Conservation (phyloP, 1,140 invertebrate species). For the Zaprionus ghesquierei region DNA sequence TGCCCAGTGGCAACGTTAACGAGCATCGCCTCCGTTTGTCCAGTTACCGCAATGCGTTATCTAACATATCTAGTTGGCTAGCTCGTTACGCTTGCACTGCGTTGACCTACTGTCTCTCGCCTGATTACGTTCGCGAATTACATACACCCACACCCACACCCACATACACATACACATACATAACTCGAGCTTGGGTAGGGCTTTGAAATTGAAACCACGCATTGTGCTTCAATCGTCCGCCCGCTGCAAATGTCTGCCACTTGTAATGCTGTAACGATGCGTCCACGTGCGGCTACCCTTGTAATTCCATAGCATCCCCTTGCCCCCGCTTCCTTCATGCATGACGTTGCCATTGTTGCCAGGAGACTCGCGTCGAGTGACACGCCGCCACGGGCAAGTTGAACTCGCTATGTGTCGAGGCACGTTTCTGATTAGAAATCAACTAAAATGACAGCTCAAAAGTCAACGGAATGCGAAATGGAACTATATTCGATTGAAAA, state of each 20-base stretch:
- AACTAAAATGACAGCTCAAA: constrained; percentile 34
- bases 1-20: not conserved
- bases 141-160: too few species aligned
- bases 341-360: constrained; percentile 32
- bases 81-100: not conserved
- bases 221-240: constrained; percentile 36
- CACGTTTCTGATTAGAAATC: constrained; percentile 50
- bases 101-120: not conserved
- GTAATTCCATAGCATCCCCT: not conserved
- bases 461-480: not conserved
- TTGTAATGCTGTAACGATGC: constrained; percentile 15
- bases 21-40: not conserved
- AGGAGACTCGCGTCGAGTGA: not conserved
- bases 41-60: not conserved
- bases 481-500: not conserved
- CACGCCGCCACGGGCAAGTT: constrained; percentile 4
- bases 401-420: constrained; percentile 28
- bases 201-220: constrained; percentile 30
- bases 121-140: constrained; percentile 17
- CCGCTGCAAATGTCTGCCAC: constrained; percentile 27
- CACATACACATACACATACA: too few species aligned
- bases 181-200: not conserved
- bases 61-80: not conserved
- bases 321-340: not conserved
- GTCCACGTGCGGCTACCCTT: constrained; percentile 11